Conservation (phyloP, 2,113 vertebrate genomes). For the Equus przewalskii region DNA sequence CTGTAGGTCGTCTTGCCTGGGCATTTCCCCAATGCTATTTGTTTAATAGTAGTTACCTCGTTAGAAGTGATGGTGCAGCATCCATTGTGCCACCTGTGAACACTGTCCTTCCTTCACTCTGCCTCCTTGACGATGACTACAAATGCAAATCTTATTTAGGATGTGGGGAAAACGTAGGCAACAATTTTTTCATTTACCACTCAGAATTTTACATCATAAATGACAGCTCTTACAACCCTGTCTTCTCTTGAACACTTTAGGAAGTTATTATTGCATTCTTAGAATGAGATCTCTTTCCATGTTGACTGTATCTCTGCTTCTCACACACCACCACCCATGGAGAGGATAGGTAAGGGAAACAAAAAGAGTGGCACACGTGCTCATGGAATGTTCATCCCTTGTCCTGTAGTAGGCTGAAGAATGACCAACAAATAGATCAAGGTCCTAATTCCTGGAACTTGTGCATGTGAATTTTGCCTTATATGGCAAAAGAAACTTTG, state of each 20-base stretch:
- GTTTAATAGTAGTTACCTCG: background rate
- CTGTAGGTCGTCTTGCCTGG: background rate
- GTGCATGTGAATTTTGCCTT: background rate
- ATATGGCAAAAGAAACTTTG: background rate
- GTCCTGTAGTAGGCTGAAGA: background rate
- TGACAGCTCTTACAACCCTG: background rate
- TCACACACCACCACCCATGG: background rate
- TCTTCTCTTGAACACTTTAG: background rate
- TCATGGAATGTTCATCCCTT: background rate
- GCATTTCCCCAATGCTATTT: background rate
- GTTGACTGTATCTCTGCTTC: background rate
- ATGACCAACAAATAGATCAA: background rate
- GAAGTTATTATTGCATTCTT: background rate
- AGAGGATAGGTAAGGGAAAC: too few species aligned
- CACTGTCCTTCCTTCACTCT: background rate
- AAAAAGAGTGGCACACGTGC: background rate
- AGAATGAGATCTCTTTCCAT: background rate
- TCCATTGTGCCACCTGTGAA: too few species aligned
- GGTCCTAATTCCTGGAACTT: background rate
- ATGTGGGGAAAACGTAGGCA: background rate
- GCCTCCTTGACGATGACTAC: background rate
- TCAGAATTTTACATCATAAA: background rate
- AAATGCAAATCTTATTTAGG: background rate
- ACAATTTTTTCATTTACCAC: background rate
- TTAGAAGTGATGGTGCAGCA: background rate